Evolutionary conservation across 2,113 vertebrate genomes (phyloP), one percentile per base, ranked within the genome.

Genomic region (Rhinogobius similis): DNA sequence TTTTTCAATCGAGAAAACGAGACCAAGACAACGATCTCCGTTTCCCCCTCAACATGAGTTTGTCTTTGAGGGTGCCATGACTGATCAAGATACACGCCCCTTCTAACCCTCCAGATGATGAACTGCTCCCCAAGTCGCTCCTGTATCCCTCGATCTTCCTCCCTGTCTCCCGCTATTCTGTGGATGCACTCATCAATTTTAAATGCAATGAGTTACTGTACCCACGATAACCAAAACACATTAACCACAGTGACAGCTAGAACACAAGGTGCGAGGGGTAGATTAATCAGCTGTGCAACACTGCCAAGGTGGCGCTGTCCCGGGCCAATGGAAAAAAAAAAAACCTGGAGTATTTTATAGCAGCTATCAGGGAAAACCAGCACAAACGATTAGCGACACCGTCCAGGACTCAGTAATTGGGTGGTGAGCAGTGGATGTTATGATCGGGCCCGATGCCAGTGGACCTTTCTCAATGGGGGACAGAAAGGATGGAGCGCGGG

Each of bases 211-310:
- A 73, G 74, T 73, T 78, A 78, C 55, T 74, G 80, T 78, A 73
- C 76, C 29, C 72, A 59, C 10, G 55, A 74, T 81, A 86, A 82
- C 70, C 41, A 76, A 87, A 85, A 86, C 82, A 82, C 87, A 87
- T 87, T 84, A 83, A 84, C 63, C 70, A 85, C 74, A 21, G 16
- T 68, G 82, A 84, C 80, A 89, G 78, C 75, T 41, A 70, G 65
- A 76, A 79, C 81, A 73, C 67, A 69, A 80, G 50, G 70, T 71
- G 29, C 67, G 56, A 63, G 50, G 70, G 56, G 44, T 56, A 73
- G 70, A 89, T 87, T 80, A 72, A 84, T 87, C 83, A 85, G 44
- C 58, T 65, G 53, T 29, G 64, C 62, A 74, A 68, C 73, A 50
- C 58, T 76, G 85, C 79, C 82, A 83, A 78, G 46, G 70, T 85